A percentile compares a stretch with the other conserved stretches of the same genome.
Conservation (phyloP, 2,888 invertebrate species). For the Tyria jacobaeae region DNA sequence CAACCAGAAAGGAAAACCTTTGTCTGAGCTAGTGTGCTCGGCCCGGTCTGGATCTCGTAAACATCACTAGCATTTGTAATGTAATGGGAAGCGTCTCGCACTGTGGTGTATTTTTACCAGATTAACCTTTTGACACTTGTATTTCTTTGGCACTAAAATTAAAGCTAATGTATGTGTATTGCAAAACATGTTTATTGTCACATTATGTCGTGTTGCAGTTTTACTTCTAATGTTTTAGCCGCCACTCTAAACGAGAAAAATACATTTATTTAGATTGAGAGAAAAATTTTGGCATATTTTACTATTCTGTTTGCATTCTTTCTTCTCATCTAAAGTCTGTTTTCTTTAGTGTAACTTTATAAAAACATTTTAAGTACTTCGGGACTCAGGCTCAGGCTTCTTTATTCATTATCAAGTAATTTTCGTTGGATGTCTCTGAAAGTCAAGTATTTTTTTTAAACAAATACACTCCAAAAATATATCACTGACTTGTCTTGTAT, state of each 20-base stretch:
- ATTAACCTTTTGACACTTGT: background rate
- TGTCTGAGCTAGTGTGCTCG: too few species aligned
- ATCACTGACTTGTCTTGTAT: too few species aligned
- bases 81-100: background rate
- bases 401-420: constrained; percentile 10
- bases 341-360: too few species aligned
- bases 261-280: constrained; percentile 26
- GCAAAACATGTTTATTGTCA: background rate
- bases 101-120: background rate
- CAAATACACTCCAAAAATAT: too few species aligned
- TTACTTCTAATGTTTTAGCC: background rate
- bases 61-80: background rate
- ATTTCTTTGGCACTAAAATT: background rate
- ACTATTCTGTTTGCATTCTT: constrained; percentile 21
- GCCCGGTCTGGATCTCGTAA: background rate
- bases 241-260: background rate
- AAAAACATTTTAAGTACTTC: constrained; percentile 23
- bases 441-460: background rate
- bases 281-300: constrained; percentile 16
- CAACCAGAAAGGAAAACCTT: background rate
- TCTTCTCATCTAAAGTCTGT: constrained; percentile 11
- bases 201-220: background rate
- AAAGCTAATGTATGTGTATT: background rate
- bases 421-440: constrained; percentile 4
- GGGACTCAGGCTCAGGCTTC: background rate